Conservation (phyloP, 2,888 invertebrate species). For the Oligia strigilis region DNA sequence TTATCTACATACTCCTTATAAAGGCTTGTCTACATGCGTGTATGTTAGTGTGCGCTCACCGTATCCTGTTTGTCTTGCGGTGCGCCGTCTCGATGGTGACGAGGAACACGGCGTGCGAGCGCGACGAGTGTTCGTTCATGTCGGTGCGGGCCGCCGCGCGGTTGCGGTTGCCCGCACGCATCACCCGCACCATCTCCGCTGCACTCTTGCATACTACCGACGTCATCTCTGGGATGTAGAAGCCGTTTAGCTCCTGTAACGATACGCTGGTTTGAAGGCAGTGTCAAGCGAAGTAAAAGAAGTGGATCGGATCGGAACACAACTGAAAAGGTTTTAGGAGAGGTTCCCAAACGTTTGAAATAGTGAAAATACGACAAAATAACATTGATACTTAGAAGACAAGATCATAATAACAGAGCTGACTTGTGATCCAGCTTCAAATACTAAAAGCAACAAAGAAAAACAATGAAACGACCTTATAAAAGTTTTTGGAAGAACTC, state of each 20-base stretch:
- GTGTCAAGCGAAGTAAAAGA: background rate
- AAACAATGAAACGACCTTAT: constrained; percentile 15
- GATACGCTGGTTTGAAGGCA: background rate
- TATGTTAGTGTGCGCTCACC: constrained; percentile 72
- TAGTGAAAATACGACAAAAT: background rate
- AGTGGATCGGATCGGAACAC: background rate
- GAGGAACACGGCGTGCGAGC: constrained; percentile 99
- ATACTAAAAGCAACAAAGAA: constrained; percentile 9
- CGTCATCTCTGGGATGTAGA: constrained; percentile 98
- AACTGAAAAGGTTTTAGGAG: background rate
- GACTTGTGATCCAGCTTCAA: constrained; percentile 2
- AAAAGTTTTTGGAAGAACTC: constrained; percentile 27
- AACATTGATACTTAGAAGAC: background rate
- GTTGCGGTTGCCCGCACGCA: constrained; percentile 98
- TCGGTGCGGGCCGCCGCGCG: constrained; percentile 98
- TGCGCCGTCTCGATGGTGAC: constrained; percentile 97
- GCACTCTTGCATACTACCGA: constrained; percentile 98
- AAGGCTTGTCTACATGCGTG: background rate
- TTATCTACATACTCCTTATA: no score
- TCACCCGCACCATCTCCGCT: constrained; percentile 97
- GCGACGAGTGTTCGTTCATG: constrained; percentile 99
- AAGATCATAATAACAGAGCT: background rate
- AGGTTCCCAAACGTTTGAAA: background rate
- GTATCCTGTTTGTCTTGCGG: constrained; percentile 84
- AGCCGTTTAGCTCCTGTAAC: constrained; percentile 92